A percentile compares a stretch with the other conserved stretches of the same genome.
These are phyloP conservation scores for Stictonetta naevosa DNA, from an alignment of 2,113 vertebrate genomes.

Conservation along the genomic window DNA sequence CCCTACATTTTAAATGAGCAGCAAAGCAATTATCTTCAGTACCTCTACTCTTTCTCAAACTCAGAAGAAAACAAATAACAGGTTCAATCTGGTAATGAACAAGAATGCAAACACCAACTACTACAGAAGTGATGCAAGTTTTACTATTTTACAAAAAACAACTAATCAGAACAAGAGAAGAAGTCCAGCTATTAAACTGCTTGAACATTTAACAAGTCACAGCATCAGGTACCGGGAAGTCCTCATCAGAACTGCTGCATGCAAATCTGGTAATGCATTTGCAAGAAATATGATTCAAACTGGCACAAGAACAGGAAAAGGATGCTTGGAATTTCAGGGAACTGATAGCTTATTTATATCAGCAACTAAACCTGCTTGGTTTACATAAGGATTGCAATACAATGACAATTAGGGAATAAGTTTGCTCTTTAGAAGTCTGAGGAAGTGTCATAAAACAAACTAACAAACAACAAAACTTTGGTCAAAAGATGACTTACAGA, in stretches of 20 bases:
- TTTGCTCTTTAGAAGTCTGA: neutral
- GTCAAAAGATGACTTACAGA: neutral
- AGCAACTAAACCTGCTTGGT: neutral
- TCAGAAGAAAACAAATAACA: neutral
- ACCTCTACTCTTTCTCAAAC: neutral
- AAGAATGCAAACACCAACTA: neutral
- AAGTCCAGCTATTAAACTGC: neutral
- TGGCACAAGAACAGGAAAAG: constrained; percentile 31
- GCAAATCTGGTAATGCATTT: neutral
- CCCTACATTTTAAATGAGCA: neutral
- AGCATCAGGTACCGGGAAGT: neutral
- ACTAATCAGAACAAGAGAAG: neutral
- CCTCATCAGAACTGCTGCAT: neutral
- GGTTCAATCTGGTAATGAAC: neutral
- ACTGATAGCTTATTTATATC: constrained; percentile 11
- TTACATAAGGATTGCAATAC: neutral
- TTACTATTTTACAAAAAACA: neutral
- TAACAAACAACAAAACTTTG: neutral
- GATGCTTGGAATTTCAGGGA: constrained; percentile 1
- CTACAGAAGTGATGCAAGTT: neutral
- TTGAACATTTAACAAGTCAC: neutral
- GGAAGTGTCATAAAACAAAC: neutral
- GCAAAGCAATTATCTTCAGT: neutral
- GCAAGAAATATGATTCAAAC: neutral
- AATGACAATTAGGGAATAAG: neutral